These are phyloP conservation scores for Calephelis perditalis DNA, from an alignment of 2,888 invertebrate species.

Conservation along the genomic window DNA sequence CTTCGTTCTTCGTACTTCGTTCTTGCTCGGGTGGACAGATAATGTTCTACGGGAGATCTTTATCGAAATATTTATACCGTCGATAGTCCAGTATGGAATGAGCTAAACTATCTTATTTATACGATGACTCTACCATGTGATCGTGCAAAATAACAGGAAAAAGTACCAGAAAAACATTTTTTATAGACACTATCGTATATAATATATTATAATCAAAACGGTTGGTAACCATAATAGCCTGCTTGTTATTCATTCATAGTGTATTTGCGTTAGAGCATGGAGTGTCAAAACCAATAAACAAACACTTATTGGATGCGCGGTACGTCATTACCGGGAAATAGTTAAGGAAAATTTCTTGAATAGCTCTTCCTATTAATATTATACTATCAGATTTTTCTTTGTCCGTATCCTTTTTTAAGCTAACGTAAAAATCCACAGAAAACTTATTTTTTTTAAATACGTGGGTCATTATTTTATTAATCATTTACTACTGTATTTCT, in stretches of 20 bases:
- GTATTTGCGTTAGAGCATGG: constrained; percentile 6
- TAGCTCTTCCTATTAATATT: constrained; percentile 1
- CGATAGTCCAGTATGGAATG: background rate
- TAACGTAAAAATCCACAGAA: constrained; percentile 7
- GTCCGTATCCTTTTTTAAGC: constrained; percentile 4
- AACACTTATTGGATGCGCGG: background rate
- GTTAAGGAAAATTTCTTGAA: background rate
- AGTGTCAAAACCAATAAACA: background rate
- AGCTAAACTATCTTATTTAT: background rate
- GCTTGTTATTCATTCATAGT: background rate
- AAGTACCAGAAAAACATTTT: background rate
- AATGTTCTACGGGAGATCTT: background rate
- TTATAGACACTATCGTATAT: no score
- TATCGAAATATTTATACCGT: constrained; percentile 3
- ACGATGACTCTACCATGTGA: background rate
- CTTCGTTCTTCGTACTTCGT: background rate
- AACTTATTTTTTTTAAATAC: constrained; percentile 3
- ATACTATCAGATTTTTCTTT: constrained; percentile 4
- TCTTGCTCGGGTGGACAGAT: background rate
- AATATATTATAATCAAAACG: no score
- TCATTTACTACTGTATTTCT: background rate
- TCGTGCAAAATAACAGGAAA: background rate
- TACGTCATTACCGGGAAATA: background rate
- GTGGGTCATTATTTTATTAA: constrained; percentile 6
- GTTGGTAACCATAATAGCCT: no score